A percentile compares a stretch with the other conserved stretches of the same genome.
Evolutionary conservation across 2,888 invertebrate genomes (phyloP).

Genomic region (Catocala nupta): DNA sequence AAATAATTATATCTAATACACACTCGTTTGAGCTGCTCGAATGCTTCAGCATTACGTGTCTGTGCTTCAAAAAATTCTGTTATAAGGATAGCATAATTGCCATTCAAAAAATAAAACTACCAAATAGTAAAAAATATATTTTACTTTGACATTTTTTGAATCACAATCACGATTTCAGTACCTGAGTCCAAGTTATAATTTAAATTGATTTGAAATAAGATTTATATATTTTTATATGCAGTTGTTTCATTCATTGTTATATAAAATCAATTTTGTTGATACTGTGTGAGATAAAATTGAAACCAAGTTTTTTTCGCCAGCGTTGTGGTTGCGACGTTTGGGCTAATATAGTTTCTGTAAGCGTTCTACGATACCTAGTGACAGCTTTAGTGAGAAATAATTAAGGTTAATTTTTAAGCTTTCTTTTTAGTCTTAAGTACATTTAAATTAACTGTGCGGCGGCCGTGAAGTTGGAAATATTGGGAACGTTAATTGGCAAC

Average conservation of each 20-base stretch:
- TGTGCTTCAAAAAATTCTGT: slow-evolving; percentile 29
- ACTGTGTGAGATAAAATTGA: slow-evolving; percentile 57
- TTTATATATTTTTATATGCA: slow-evolving; percentile 86
- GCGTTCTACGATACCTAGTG: slow-evolving; percentile 58
- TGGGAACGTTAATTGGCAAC: slow-evolving; percentile 9
- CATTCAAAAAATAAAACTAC: slow-evolving; percentile 6
- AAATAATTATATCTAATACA: slow-evolving; percentile 21
- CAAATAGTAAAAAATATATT: slow-evolving; percentile 26
- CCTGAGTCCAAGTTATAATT: slow-evolving; percentile 53
- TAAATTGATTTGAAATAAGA: slow-evolving; percentile 80
- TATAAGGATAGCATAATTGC: slow-evolving; percentile 2
- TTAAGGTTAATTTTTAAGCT: slow-evolving; percentile 73
- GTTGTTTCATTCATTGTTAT: slow-evolving; percentile 82
- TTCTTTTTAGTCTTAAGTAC: slow-evolving; percentile 72
- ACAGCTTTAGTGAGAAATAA: slow-evolving; percentile 75
- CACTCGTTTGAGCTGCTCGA: slow-evolving; percentile 35
- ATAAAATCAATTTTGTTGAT: slow-evolving; percentile 82
- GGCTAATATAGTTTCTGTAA: slow-evolving; percentile 51
- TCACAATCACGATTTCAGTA: slow-evolving; percentile 24
- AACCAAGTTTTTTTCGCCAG: slow-evolving; percentile 51
- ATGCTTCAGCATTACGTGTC: slow-evolving; percentile 29
- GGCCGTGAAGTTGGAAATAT: slow-evolving; percentile 39
- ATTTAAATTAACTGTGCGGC: slow-evolving; percentile 52
- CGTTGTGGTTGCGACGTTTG: slow-evolving; percentile 55
- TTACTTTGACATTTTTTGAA: slow-evolving; percentile 18